Evolutionary conservation across 2,113 vertebrate genomes (phyloP), one percentile per base, ranked within the genome.

Genomic region (Nansenia antarctica): DNA sequence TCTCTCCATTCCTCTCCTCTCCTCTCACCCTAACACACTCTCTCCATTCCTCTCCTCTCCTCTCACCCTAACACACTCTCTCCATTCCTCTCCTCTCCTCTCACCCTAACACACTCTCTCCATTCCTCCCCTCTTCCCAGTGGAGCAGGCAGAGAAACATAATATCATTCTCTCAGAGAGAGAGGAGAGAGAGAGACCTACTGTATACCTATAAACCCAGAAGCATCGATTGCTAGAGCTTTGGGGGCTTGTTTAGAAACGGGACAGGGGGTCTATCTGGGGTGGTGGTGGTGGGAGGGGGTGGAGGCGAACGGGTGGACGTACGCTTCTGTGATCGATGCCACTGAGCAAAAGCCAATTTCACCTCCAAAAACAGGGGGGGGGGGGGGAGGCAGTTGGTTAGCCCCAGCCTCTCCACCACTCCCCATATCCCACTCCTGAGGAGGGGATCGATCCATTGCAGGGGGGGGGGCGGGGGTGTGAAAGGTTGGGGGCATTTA

Each of bases 401-500:
- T 69, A 62, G 53, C 52, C 66, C 60, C 18, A 26, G 74, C 39
- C 69, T 64, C 66, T n/a, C 20, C 32, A 27, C 78, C 73, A 78
- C 29, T 49, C 32, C n/a, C 58, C 34, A 18, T 55, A 59, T 32
- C 20, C 66, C 18, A 9, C 63, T 73, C 64, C 31, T 54, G 66
- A 78, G 76, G 71, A 72, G 77, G 49, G 27, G 77, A 85, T 84
- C 61, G 62, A 74, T 67, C 60, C 37, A 64, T 72, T 15, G 20
- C 30, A 22, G 29, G 62, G 47, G 54, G 49, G 37, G 2, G 59
- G 18, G 24, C n/a, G n/a, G 0, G 49, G 35, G 9, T 52, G 9
- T 65, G 37, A 85, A 81, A 80, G 81, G 77, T 79, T 70, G 71
- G n/a, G 47, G 61, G 18, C 1, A 57, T 54, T 71, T 47, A 37